phyloP scores from a whole-genome alignment of 2,113 vertebrate genomes.

The Crotalus horridus region DNA sequence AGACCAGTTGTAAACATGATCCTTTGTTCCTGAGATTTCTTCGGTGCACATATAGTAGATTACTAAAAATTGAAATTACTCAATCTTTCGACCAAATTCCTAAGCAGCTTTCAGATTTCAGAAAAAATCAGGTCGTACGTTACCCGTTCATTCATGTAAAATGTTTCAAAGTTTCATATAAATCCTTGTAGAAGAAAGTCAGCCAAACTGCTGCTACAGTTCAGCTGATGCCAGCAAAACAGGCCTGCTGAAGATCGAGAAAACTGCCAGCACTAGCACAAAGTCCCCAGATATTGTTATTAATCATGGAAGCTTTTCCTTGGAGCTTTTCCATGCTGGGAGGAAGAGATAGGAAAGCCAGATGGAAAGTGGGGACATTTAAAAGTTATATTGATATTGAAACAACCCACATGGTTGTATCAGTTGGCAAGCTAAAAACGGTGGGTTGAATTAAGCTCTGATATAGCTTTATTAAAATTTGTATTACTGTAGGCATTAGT shows the following conservation, averaged over 20 bases:
- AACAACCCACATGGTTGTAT: slow-evolving; percentile 44
- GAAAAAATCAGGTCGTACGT: neutral
- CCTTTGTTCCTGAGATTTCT: neutral
- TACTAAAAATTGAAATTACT: neutral
- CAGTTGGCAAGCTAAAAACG: slow-evolving; percentile 31
- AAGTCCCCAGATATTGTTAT: slow-evolving; percentile 1
- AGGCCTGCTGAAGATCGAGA: neutral
- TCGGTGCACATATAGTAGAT: neutral
- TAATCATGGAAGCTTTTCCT: slow-evolving; percentile 27
- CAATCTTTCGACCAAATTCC: neutral
- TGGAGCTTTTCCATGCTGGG: slow-evolving; percentile 26
- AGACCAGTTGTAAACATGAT: neutral
- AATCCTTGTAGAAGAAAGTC: neutral
- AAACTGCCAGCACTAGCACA: slow-evolving; percentile 6
- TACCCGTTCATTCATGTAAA: neutral
- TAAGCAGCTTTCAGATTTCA: neutral
- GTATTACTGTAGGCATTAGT: neutral
- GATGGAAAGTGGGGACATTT: slow-evolving; percentile 49
- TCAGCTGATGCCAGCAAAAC: slow-evolving; percentile 2
- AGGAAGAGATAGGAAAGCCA: slow-evolving; percentile 31
- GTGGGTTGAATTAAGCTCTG: slow-evolving; percentile 49
- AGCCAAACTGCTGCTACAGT: neutral
- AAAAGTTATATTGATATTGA: slow-evolving; percentile 28
- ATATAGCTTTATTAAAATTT: slow-evolving; percentile 40
- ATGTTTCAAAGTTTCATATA: slow-evolving; percentile 1